Evolutionary conservation across 2,797 vertebrate genomes (phyloP).

Genomic region (Poeciliopsis gracilis): DNA sequence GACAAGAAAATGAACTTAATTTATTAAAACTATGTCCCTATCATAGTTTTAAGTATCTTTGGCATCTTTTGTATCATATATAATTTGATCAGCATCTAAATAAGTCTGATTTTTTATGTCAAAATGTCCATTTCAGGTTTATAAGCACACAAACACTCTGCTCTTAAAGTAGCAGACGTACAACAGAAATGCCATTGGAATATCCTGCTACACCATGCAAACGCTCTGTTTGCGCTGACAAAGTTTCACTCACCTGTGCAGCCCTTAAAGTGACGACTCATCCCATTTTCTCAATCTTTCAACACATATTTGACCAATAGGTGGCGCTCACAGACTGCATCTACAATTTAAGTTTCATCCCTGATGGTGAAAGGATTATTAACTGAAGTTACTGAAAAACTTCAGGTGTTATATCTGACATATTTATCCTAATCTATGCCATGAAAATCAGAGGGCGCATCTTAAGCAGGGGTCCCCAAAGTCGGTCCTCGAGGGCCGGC

Average conservation of each 20-base stretch:
- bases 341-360: neutral
- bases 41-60: neutral
- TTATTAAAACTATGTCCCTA: neutral
- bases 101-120: neutral
- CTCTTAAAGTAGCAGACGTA: neutral
- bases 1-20: neutral
- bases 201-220: neutral
- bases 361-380: neutral
- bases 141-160: neutral
- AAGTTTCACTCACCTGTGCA: neutral
- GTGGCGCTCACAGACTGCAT: neutral
- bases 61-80: no score
- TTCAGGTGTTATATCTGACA: neutral
- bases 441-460: neutral
- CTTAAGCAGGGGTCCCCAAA: no score
- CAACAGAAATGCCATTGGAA: neutral
- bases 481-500: no score
- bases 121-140: no score
- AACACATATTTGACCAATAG: neutral
- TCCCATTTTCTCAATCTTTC: neutral
- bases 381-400: neutral
- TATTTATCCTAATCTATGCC: neutral
- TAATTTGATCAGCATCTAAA: neutral
- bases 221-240: neutral
- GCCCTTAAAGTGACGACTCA: neutral